Evolutionary conservation across 2,113 vertebrate genomes (phyloP).

Genomic region (Athene cunicularia): DNA sequence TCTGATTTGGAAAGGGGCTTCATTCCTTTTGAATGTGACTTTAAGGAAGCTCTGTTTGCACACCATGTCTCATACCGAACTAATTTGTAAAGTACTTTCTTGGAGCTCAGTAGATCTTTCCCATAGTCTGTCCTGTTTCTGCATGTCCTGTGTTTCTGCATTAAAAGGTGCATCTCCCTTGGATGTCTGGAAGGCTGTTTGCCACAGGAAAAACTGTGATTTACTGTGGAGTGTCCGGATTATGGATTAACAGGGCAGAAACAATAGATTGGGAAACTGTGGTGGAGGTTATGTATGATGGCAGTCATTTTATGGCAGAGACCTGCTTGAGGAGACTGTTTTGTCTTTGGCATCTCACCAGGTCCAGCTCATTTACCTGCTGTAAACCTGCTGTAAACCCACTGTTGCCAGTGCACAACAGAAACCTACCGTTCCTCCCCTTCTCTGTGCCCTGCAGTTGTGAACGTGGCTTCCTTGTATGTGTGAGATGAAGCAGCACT

Average conservation of each 20-base stretch:
- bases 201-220: neutral
- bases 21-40: neutral
- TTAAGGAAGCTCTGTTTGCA: neutral
- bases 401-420: neutral
- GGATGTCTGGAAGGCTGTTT: neutral
- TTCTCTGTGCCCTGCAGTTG: neutral
- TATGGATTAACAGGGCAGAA: neutral
- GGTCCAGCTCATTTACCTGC: neutral
- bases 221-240: neutral
- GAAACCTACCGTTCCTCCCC: neutral
- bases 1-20: neutral
- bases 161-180: neutral
- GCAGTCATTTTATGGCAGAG: neutral
- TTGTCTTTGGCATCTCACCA: neutral
- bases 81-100: neutral
- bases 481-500: neutral
- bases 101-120: neutral
- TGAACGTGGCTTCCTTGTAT: rapidly evolving
- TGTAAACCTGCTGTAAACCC: no score
- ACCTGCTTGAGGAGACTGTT: neutral
- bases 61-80: neutral
- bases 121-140: neutral
- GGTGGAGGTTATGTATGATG: neutral
- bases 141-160: neutral
- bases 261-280: neutral